Base-by-base conservation (phyloP, 1,140 invertebrate genomes). In the Saccostrea cuccullata region DNA sequence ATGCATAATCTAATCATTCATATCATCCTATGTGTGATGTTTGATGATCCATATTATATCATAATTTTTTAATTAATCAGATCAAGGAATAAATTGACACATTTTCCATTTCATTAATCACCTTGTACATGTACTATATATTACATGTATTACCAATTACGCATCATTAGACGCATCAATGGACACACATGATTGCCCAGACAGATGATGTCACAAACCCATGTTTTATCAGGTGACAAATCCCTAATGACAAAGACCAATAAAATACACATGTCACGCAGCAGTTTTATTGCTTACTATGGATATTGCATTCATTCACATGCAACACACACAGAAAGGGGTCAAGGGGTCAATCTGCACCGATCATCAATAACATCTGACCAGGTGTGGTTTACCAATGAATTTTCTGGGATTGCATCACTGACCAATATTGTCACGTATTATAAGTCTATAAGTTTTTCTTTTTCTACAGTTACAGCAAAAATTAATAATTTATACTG, bases 121-220 rank as follows among this genome's bases (percentile, higher is more conserved):
- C 13, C 13, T n/a, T n/a, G n/a, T n/a, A n/a, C n/a, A n/a, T 30
- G 26, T 15, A 77, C 70, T 77, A 26, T 15, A 26, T 11, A 4
- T 77, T 30, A 17, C 13, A 77, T 36, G 30, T 36, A 36, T 36
- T n/a, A 2, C 26, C 12, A 77, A 26, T 36, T 26, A 77, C 26
- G 30, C 70, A 77, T 77, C 11, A 77, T 23, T 15, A 26, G 70
- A 73, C 70, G n/a, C 58, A 73, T 26, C 70, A 77, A 36, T 77
- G 30, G 12, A 77, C 26, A 77, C 13, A 11, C 70, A 30, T 77
- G 70, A 77, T 36, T 15, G 60, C 5, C 20, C 20, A 26, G 26
- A 77, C 26, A 15, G 26, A 73, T 77, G 70, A 77, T 77, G 70
- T 77, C 70, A 77, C 15, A 36, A 2, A 30, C 60, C 2, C 23